Evolutionary conservation across 2,797 vertebrate species (phyloP).

Genomic region (Hypotaenidia okinawae): DNA sequence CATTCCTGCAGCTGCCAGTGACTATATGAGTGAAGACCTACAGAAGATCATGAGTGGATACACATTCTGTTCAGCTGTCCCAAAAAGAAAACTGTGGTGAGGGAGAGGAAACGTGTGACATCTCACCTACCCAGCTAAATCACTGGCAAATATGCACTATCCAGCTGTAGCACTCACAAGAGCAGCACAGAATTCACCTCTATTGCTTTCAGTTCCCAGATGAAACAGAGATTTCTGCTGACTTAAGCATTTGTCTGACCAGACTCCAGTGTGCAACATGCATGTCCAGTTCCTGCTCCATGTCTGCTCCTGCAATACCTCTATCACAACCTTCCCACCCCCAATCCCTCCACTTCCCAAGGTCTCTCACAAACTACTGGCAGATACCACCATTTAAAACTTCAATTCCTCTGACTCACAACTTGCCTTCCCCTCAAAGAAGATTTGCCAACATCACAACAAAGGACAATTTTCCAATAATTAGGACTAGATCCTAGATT

Average conservation of each 20-base stretch:
- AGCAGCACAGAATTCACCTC: background rate
- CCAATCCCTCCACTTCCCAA: background rate
- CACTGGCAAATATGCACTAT: background rate
- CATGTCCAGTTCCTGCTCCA: background rate
- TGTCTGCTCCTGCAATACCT: background rate
- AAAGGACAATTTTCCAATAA: background rate
- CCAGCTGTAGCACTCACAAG: background rate
- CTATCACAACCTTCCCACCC: background rate
- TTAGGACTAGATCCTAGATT: background rate
- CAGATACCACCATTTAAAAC: background rate
- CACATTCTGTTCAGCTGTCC: background rate
- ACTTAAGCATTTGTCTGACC: background rate
- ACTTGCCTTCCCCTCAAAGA: background rate
- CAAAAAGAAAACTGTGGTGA: background rate
- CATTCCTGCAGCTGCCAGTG: background rate
- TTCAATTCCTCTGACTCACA: background rate
- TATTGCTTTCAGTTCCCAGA: background rate
- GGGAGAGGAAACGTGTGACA: accelerated
- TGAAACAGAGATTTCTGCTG: background rate
- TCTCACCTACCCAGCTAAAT: background rate
- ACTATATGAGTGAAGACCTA: background rate
- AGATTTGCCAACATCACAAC: background rate
- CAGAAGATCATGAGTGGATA: background rate
- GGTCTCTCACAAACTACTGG: background rate
- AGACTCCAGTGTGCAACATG: background rate